Base-by-base conservation (phyloP, 2,113 vertebrate genomes). In the Neodon shergylaensis region DNA sequence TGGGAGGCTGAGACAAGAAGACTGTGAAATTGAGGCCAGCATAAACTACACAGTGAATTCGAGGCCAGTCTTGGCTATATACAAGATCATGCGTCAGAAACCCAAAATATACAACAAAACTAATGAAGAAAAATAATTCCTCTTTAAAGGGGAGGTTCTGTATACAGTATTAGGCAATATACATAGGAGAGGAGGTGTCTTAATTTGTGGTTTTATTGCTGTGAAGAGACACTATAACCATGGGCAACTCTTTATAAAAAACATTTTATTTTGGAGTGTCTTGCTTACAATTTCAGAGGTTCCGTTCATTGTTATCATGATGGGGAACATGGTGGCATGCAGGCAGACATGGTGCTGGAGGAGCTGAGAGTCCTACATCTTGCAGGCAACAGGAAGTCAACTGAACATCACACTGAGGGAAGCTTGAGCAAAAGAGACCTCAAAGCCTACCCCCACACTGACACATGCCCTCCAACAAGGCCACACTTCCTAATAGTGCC, bases 91-190 rank as follows among this genome's bases (percentile, higher is more conserved):
- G 14, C 8, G 11, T 74, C n/a, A 47, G 21, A 47, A 78, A 65
- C 36, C 7, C 42, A 39, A 61, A 85, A 66, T 33, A 89, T 31
- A 13, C 21, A 66, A 31, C 28, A 68, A 79, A 42, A 94, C 44
- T 31, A 42, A 84, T 21, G 68, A 86, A 33, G n/a, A 92, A 90
- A 96, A 79, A 33, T 63, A 88, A 74, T 44, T 88, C 11, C 70
- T 12, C 87, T 73, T 92, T 52, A 87, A 73, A 28, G 8, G 14
- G 36, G 36, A 90, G 4, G 5, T 83, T 94, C 73, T 95, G 28
- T 84, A 89, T 68, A 92, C 42, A 94, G 16, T 82, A 65, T 84
- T 65, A 52, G 26, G 39, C 42, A 65, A 74, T 36, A 91, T 81
- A 72, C 58, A 83, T 24, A 78, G 28, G 83, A 58, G 92, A 52